Percentiles rank a stretch among this genome's conserved stretches.
phyloP scores from a whole-genome alignment of 2,888 invertebrate species.

The Hydroisotoma schaefferi region DNA sequence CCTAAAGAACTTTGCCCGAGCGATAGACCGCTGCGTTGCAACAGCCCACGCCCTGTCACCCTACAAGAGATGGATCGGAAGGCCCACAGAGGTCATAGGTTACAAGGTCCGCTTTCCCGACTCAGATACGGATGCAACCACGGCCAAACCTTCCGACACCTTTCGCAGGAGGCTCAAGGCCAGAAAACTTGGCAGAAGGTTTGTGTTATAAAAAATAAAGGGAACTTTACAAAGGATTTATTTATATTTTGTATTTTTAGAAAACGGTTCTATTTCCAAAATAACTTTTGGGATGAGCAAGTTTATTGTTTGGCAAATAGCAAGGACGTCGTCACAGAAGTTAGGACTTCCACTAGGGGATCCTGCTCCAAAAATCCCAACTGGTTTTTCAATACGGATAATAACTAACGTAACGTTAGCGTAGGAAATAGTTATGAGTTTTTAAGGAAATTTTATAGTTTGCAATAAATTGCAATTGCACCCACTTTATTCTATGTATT shows the following conservation, averaged over 20 bases:
- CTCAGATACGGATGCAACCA: no score
- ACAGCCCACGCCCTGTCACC: constrained; percentile 16
- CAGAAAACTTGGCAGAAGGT: background rate
- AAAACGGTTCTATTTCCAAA: constrained; percentile 31
- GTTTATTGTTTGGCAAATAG: constrained; percentile 29
- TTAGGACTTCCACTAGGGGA: constrained; percentile 15
- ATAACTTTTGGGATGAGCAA: constrained; percentile 31
- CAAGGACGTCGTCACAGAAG: constrained; percentile 22
- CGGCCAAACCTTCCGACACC: no score
- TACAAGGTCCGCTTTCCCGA: no score
- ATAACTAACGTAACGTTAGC: no score
- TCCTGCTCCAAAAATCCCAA: constrained; percentile 16
- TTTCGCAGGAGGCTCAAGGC: no score
- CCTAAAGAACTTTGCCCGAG: constrained; percentile 18
- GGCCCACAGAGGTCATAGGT: constrained; percentile 35
- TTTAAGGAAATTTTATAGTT: no score
- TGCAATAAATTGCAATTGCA: no score
- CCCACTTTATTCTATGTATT: no score
- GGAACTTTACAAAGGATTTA: no score
- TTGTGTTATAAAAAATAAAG: no score
- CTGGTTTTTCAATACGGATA: constrained; percentile 33
- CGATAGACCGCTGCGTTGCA: constrained; percentile 31
- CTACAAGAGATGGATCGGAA: constrained; percentile 20
- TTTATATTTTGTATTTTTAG: no score
- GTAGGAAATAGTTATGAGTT: no score